These are phyloP conservation scores for Carassius gibelio DNA, from an alignment of 2,113 vertebrate genomes.

Conservation along the genomic window DNA sequence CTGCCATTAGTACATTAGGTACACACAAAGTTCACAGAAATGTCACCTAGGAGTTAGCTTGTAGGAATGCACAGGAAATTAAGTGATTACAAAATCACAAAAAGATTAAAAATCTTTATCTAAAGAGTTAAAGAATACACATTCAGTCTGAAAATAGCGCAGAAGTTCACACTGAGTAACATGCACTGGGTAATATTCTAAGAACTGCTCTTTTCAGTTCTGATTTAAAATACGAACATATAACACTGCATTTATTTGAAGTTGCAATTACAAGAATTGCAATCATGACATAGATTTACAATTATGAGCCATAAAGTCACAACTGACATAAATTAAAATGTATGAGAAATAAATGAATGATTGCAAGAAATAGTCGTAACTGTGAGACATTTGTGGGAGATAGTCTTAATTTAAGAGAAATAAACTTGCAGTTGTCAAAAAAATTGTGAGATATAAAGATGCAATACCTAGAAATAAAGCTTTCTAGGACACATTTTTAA, in stretches of 20 bases:
- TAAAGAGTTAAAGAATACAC: not conserved
- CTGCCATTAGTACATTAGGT: not conserved
- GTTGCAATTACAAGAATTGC: not conserved
- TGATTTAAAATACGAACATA: not conserved
- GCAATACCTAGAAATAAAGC: not conserved
- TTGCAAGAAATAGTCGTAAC: not conserved
- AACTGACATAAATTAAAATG: too few relatives aligned
- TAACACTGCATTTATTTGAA: not conserved
- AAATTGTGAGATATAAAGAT: not conserved
- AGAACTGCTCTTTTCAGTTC: not conserved
- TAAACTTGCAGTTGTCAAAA: not conserved
- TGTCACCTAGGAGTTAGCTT: not conserved
- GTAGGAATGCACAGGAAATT: not conserved
- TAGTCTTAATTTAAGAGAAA: not conserved
- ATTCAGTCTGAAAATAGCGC: not conserved
- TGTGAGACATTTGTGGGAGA: not conserved
- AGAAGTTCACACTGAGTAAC: not conserved
- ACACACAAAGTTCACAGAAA: not conserved
- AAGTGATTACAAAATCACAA: not conserved
- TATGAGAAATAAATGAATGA: not conserved
- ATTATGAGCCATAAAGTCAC: not conserved
- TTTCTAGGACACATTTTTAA: not conserved
- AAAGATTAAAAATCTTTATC: too few relatives aligned
- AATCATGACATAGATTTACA: not conserved
- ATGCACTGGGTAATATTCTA: not conserved